phyloP scores from a whole-genome alignment of 1,140 invertebrate species.

The Cyclargus thomasi region DNA sequence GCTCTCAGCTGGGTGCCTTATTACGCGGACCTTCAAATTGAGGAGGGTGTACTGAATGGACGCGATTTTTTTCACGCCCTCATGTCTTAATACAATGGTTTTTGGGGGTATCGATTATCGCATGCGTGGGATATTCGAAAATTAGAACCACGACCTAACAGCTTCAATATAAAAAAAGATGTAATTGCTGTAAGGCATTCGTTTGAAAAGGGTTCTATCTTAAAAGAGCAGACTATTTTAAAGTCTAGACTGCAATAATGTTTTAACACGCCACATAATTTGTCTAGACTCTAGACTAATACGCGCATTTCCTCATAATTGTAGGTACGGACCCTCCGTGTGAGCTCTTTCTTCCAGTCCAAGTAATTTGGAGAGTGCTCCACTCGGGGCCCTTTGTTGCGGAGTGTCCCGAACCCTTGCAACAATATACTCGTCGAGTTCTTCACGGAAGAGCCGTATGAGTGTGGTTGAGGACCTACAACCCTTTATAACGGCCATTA shows the following conservation, averaged over 20 bases:
- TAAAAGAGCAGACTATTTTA: constrained; percentile 8
- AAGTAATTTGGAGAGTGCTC: constrained; percentile 22
- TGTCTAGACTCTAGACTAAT: constrained; percentile 6
- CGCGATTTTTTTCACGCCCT: constrained; percentile 3
- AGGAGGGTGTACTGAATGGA: not conserved
- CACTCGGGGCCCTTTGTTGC: constrained; percentile 14
- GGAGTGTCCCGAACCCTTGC: constrained; percentile 10
- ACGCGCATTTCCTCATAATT: constrained; percentile 12
- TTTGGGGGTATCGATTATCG: not conserved
- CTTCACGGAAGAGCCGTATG: constrained; percentile 12
- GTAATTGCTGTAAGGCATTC: not conserved
- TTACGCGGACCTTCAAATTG: not conserved
- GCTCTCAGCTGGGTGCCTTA: not conserved
- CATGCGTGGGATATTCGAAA: not conserved
- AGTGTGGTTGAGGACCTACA: constrained; percentile 17
- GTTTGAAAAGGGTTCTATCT: not conserved
- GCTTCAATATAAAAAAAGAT: not conserved
- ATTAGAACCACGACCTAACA: not conserved
- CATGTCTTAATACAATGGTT: not conserved
- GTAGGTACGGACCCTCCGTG: not conserved
- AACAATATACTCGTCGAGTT: constrained; percentile 18
- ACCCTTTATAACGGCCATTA: constrained; percentile 14
- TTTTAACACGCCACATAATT: constrained; percentile 1
- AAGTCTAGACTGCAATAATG: not conserved
- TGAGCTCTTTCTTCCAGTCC: constrained; percentile 15